phyloP scores from a whole-genome alignment of 1,140 invertebrate genomes.

The Cephus cinctus region DNA sequence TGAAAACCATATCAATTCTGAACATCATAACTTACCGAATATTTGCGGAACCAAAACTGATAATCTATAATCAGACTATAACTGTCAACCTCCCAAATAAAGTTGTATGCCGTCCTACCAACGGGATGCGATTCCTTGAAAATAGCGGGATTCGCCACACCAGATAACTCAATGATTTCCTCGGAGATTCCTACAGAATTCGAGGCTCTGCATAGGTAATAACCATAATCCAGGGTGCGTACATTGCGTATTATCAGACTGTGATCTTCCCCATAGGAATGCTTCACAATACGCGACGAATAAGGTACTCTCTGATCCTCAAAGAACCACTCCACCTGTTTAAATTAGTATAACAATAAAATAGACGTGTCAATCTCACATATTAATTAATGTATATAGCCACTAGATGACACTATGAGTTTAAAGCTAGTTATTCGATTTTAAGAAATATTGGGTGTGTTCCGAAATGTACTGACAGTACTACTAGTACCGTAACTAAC shows the following conservation, averaged over 20 bases:
- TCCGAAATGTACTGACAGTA: no score
- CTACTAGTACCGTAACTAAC: no score
- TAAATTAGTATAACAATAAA: constrained; percentile 1
- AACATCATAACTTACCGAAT: constrained; percentile 26
- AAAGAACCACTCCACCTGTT: constrained; percentile 56
- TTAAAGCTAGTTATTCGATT: no score
- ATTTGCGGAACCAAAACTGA: constrained; percentile 65
- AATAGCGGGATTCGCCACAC: constrained; percentile 61
- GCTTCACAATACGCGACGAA: constrained; percentile 61
- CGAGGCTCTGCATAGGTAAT: constrained; percentile 73
- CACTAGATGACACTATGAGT: no score
- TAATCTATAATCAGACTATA: constrained; percentile 74
- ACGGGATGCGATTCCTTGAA: constrained; percentile 58
- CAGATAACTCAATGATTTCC: constrained; percentile 60
- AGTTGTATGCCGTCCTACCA: constrained; percentile 58
- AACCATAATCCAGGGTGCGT: constrained; percentile 68
- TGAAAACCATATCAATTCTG: neutral
- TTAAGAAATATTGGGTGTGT: no score
- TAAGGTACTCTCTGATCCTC: constrained; percentile 55
- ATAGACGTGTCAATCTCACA: no score
- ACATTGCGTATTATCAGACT: constrained; percentile 70
- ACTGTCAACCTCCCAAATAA: constrained; percentile 77
- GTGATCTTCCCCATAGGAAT: constrained; percentile 61
- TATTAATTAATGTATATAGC: no score
- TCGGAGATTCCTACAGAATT: constrained; percentile 66